Evolutionary conservation across 2,888 invertebrate species (phyloP).

Genomic region (Cheilosia impressa): DNA sequence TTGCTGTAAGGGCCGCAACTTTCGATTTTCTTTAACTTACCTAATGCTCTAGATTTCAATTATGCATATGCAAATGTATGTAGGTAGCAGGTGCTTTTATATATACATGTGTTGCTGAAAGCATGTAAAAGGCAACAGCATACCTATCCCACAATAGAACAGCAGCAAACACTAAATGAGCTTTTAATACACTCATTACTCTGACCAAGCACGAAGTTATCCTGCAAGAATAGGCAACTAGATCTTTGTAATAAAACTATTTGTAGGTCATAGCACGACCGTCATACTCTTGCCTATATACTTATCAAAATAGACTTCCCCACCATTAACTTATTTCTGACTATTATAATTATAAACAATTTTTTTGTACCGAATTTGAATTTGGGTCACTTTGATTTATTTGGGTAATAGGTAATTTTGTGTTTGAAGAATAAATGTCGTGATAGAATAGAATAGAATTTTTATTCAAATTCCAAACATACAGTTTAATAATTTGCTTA

Average conservation of each 20-base stretch:
- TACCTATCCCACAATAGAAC: too few species aligned
- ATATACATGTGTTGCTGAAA: slow-evolving; percentile 20
- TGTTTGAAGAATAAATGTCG: slow-evolving; percentile 4
- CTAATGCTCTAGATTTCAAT: slow-evolving; percentile 60
- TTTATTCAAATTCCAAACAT: not conserved
- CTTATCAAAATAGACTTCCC: slow-evolving; percentile 2
- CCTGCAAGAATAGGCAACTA: slow-evolving; percentile 20
- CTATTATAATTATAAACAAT: slow-evolving; percentile 17
- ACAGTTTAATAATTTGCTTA: too few species aligned
- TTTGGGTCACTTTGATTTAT: slow-evolving; percentile 38
- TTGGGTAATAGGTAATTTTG: not conserved
- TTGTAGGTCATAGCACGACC: slow-evolving; percentile 37
- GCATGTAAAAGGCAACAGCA: slow-evolving; percentile 3
- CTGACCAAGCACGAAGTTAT: slow-evolving; percentile 41
- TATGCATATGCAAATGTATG: slow-evolving; percentile 60
- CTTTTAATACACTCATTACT: slow-evolving; percentile 63
- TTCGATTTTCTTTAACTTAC: slow-evolving; percentile 66
- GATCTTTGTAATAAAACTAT: slow-evolving; percentile 21
- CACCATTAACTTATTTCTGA: slow-evolving; percentile 15
- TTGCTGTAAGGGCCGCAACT: slow-evolving; percentile 37
- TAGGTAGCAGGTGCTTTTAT: not conserved
- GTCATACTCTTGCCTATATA: slow-evolving; percentile 34
- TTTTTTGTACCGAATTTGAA: slow-evolving; percentile 3
- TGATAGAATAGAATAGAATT: slow-evolving; percentile 5
- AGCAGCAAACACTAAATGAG: slow-evolving; percentile 40